phyloP scores from a whole-genome alignment of 2,797 vertebrate genomes.

The Falco novaeseelandiae region DNA sequence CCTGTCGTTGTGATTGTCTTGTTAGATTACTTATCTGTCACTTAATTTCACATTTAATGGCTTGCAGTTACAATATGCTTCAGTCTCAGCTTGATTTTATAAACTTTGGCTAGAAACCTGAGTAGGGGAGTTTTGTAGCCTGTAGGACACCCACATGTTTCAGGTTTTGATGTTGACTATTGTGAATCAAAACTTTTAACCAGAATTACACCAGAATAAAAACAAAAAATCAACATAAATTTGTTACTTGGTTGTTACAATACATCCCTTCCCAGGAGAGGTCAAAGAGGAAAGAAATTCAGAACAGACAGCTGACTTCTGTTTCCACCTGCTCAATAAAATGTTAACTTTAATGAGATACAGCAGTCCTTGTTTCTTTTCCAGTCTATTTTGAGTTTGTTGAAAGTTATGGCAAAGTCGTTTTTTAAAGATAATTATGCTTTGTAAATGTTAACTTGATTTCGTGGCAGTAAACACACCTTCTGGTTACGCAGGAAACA shows the following conservation, averaged over 20 bases:
- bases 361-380: constrained; percentile 64
- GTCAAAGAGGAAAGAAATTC: constrained; percentile 58
- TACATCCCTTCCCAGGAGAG: constrained; percentile 63
- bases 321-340: constrained; percentile 60
- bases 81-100: constrained; percentile 63
- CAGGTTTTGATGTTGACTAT: constrained; percentile 59
- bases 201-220: not conserved
- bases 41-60: constrained; percentile 53
- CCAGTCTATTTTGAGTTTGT: constrained; percentile 47
- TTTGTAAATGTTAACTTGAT: constrained; percentile 42
- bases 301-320: constrained; percentile 40
- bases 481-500: constrained; percentile 47
- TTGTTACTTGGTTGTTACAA: constrained; percentile 66
- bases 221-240: not conserved
- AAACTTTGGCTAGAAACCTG: constrained; percentile 62
- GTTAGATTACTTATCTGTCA: constrained; percentile 72
- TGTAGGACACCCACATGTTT: not conserved
- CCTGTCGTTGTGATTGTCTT: constrained; percentile 59
- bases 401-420: constrained; percentile 61
- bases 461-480: constrained; percentile 60
- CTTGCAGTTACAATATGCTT: constrained; percentile 45
- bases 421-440: constrained; percentile 60
- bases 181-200: not conserved
- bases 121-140: constrained; percentile 58
- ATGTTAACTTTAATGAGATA: constrained; percentile 17